Conservation (phyloP, 2,797 vertebrate species). For the Scomberomorus guttatus region DNA sequence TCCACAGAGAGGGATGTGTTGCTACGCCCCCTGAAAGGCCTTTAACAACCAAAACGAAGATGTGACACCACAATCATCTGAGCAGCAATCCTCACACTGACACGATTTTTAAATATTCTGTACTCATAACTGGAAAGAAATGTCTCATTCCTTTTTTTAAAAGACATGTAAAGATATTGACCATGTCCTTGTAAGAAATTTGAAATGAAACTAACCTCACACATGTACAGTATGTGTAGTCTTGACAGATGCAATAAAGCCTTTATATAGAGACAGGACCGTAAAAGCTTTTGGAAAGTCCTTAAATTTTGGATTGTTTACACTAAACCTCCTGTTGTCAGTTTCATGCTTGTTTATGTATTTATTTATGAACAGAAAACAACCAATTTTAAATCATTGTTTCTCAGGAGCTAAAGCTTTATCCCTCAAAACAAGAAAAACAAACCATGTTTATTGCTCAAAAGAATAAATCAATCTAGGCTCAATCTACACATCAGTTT, state of each 20-base stretch:
- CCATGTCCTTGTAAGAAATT: not conserved
- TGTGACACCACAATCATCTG: not conserved
- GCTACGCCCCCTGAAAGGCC: not conserved
- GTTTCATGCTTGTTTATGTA: too few species aligned
- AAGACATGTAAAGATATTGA: not conserved
- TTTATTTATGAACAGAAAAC: not conserved
- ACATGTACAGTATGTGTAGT: not conserved
- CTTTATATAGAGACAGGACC: too few species aligned
- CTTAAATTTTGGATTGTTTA: too few species aligned
- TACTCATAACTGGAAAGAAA: too few species aligned
- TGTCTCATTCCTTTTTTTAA: not conserved
- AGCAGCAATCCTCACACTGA: not conserved
- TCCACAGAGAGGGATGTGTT: not conserved
- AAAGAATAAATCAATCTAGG: not conserved
- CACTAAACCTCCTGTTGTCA: too few species aligned
- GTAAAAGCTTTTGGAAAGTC: too few species aligned
- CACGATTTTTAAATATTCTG: not conserved
- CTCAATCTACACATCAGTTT: not conserved
- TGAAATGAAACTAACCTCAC: not conserved
- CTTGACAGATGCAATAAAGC: too few species aligned
- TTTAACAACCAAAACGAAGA: not conserved
- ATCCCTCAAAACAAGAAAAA: not conserved
- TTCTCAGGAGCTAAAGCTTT: too few species aligned
- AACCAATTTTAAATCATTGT: too few species aligned
- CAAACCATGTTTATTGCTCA: not conserved